phyloP scores from a whole-genome alignment of 1,140 invertebrate species.

The Zaprionus capensis region DNA sequence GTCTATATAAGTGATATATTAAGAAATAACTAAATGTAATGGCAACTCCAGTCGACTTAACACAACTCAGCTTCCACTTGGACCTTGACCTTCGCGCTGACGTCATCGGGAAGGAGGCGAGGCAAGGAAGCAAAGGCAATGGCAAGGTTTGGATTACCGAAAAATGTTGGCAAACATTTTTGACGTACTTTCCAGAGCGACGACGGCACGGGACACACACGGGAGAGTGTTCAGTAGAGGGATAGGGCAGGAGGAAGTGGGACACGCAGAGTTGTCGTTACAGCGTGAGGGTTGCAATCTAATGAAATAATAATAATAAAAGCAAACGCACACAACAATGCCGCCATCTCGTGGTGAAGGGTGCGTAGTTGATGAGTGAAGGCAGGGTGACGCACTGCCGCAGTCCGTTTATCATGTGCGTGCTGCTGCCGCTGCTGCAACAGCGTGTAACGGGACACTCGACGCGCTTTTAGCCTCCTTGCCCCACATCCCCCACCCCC shows the following conservation, averaged over 20 bases:
- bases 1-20: too few species aligned
- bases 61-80: not conserved
- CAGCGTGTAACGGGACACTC: conserved; percentile 50
- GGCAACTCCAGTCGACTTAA: not conserved
- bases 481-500: conserved; percentile 7
- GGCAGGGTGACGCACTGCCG: conserved; percentile 1
- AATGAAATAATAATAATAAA: conserved; percentile 81
- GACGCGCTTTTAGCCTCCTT: not conserved
- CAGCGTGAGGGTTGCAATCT: conserved; percentile 71
- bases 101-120: not conserved
- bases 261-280: conserved; percentile 34
- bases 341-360: not conserved
- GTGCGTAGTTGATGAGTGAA: not conserved
- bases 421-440: conserved; percentile 56
- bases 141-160: conserved; percentile 10
- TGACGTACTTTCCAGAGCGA: conserved; percentile 42
- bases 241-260: not conserved
- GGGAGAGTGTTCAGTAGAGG: conserved; percentile 7
- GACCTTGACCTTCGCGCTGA: conserved; percentile 3
- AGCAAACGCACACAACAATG: conserved; percentile 44
- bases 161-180: conserved; percentile 53
- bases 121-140: not conserved
- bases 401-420: conserved; percentile 57
- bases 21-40: not conserved
- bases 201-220: conserved; percentile 19